Evolutionary conservation across 2,113 vertebrate species (phyloP), one percentile per base, ranked within the genome.

Genomic region (Cisticola juncidis): DNA sequence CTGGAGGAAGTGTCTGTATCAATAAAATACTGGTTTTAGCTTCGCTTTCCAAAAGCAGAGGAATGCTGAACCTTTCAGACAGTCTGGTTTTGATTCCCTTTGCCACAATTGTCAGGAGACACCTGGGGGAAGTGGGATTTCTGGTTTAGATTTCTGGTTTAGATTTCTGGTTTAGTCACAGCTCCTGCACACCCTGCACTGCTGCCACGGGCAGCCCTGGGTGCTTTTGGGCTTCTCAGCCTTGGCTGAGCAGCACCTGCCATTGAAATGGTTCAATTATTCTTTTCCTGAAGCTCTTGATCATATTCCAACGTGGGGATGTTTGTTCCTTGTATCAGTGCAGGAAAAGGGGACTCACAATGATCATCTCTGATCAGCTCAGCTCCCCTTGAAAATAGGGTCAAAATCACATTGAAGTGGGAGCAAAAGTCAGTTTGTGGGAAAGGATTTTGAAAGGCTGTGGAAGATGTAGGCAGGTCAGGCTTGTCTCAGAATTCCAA

Each of bases 211-310:
- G 16, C 11, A 47, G 36, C 38, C 9, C 38, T 9, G 38, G 38
- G 11, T 38, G 38, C 38, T 38, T 38, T 38, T 38, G 38, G 38
- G 38, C 38, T 38, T 38, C 38, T 38, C 38, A 38, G 38, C 57
- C 35, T 36, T 26, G 35, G 35, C 15, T 26, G 7, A 28, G 36
- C 20, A 42, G 8, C 16, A 9, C 17, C 51, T 35, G 18, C 51
- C 29, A n/a, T n/a, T n/a, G n/a, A 33, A 42, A 51, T 1, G 4
- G 3, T 12, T 58, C 29, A 2, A 0, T 4, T 13, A 0, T 28
- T 22, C 11, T 26, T 57, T 29, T 36, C 12, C 42, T 28, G 26
- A 15, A 42, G 62, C 28, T 82, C 9, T 25, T 14, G 33, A 3
- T 35, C 7, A 0, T 29, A 2, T 36, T 73, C 26, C 12, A 21